Evolutionary conservation across 2,797 vertebrate genomes (phyloP).

Genomic region (Poecile montanus): DNA sequence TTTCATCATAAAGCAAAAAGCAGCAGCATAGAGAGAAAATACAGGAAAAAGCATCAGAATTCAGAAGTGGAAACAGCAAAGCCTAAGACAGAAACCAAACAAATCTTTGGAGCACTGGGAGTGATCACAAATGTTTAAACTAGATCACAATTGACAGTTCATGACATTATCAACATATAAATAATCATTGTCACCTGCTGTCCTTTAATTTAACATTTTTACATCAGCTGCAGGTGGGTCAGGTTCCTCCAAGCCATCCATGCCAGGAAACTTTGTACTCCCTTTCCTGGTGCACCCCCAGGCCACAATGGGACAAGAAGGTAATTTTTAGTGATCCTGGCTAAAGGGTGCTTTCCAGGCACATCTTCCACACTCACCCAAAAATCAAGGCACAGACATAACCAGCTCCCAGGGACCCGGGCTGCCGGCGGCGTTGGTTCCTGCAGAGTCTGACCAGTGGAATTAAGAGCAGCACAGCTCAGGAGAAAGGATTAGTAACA

Average conservation of each 20-base stretch:
- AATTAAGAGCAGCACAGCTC: background rate
- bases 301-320: background rate
- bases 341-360: background rate
- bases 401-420: background rate
- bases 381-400: background rate
- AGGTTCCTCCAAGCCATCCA: background rate
- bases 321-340: background rate
- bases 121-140: background rate
- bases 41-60: background rate
- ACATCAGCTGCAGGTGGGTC: background rate
- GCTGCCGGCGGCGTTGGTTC: rapidly evolving
- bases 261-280: background rate
- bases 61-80: background rate
- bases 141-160: background rate
- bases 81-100: background rate
- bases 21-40: background rate
- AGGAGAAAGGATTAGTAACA: background rate
- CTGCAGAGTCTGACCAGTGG: rapidly evolving
- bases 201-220: background rate
- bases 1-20: background rate
- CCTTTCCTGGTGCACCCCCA: rapidly evolving
- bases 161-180: background rate
- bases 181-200: background rate
- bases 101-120: background rate
- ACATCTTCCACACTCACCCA: background rate